Conservation (phyloP, 2,113 vertebrate genomes). For the Etia nguti region DNA sequence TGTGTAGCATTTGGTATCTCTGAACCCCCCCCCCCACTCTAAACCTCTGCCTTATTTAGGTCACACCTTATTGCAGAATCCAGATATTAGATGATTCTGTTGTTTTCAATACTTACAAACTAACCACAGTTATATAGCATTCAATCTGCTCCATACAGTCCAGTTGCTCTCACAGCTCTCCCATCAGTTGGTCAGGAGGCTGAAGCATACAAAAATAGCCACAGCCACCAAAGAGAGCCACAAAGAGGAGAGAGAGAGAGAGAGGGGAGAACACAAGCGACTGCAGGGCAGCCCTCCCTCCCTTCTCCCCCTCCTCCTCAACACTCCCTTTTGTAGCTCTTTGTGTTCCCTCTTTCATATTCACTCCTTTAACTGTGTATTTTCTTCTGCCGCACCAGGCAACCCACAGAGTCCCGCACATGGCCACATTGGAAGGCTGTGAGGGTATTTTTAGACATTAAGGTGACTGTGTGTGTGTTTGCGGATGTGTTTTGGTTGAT, state of each 20-base stretch:
- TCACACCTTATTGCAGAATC: not conserved
- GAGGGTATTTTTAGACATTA: conserved; percentile 22
- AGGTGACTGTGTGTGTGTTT: not conserved
- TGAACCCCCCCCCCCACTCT: not conserved
- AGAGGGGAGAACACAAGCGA: conserved; percentile 15
- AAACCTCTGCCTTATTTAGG: not conserved
- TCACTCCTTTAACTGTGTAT: conserved; percentile 26
- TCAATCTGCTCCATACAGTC: not conserved
- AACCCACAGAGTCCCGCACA: not conserved
- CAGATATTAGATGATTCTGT: not conserved
- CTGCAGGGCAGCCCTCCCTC: conserved; percentile 39
- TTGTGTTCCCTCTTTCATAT: conserved; percentile 22
- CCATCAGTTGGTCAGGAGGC: conserved; percentile 23
- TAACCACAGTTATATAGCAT: not conserved
- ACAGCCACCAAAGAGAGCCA: conserved; percentile 46
- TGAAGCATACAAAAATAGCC: conserved; percentile 55
- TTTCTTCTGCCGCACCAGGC: not conserved
- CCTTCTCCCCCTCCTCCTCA: not conserved
- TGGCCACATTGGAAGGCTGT: not conserved
- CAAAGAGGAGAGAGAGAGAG: conserved; percentile 17
- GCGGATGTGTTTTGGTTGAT: not conserved
- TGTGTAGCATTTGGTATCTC: not conserved
- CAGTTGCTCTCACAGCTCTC: conserved; percentile 1
- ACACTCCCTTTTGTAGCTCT: conserved; percentile 4
- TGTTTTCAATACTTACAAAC: not conserved